These are phyloP conservation scores for Actenoides hombroni DNA, from an alignment of 2,113 vertebrate species.

Conservation along the genomic window DNA sequence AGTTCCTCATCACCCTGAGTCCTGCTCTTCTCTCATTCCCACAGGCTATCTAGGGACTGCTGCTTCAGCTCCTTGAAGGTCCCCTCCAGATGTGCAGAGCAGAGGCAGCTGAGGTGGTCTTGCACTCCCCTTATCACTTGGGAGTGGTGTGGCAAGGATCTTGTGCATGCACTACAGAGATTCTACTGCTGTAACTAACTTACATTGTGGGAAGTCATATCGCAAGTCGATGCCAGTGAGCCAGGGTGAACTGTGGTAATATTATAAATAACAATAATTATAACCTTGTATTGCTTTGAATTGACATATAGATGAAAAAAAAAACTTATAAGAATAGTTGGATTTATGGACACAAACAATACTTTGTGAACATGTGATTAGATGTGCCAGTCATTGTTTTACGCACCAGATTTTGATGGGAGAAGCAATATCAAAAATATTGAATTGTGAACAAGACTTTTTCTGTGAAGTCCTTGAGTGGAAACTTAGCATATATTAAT, in stretches of 20 bases:
- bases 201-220: not conserved
- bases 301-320: not conserved
- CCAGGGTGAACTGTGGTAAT: not conserved
- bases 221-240: not conserved
- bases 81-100: not conserved
- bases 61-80: not conserved
- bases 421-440: slow-evolving; percentile 4
- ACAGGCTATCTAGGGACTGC: not conserved
- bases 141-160: not conserved
- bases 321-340: slow-evolving; percentile 39
- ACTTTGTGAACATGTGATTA: not conserved
- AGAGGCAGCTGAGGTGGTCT: not conserved
- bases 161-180: not conserved
- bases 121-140: not conserved
- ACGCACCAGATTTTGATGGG: slow-evolving; percentile 1
- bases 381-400: slow-evolving; percentile 27
- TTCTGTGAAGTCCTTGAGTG: not conserved
- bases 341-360: not conserved
- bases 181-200: not conserved
- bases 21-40: not conserved
- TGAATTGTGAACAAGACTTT: slow-evolving; percentile 1
- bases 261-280: not conserved
- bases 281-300: slow-evolving; percentile 3
- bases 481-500: not conserved
- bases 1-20: fast-evolving